Evolutionary conservation across 2,888 invertebrate genomes (phyloP), one percentile per base, ranked within the genome.

Genomic region (Caenorhabditis sp.): DNA sequence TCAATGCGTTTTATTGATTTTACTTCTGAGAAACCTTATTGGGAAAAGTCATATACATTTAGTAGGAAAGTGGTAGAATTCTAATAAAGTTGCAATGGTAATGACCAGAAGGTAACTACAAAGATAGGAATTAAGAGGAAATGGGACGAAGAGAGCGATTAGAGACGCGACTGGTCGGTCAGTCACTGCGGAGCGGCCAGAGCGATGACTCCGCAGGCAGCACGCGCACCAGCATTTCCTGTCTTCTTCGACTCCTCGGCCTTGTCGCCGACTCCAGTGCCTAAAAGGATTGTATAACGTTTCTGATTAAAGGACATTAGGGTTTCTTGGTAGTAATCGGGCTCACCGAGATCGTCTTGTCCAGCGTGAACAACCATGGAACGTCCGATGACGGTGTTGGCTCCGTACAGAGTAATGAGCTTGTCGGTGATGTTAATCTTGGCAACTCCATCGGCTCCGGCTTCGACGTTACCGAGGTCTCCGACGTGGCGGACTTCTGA

Each of bases 211-310:
- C 90, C 90, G 62, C 90, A 90, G 11, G 88, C 90, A 7, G 89
- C 37, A 30, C 89, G 87, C 0, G 87, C 79, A 0, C 90, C 90
- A 15, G 90, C 89, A 66, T 90, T 90, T 30, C 90, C 90, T 3
- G 89, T 89, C 77, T 86, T 86, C 66, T 85, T 76, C 63, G 89
- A 89, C 68, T 87, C 89, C n/a, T 85, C 86, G 56, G 87, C 71
- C 76, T 83, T 83, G 55, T 86, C 87, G 9, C 85, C 86, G 11
- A 65, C 77, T 26, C 88, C 87, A 0, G 82, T 71, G 11, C 87
- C 87, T 86, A 52, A 50, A 85, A 65, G 11, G n/a, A n/a, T n/a
- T n/a, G n/a, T n/a, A n/a, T n/a, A n/a, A n/a, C n/a, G n/a, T n/a
- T n/a, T n/a, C n/a, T n/a, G n/a, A n/a, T n/a, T n/a, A n/a, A n/a